Base-by-base conservation (phyloP, 2,113 vertebrate genomes). In the Leptodactylus fuscus region DNA sequence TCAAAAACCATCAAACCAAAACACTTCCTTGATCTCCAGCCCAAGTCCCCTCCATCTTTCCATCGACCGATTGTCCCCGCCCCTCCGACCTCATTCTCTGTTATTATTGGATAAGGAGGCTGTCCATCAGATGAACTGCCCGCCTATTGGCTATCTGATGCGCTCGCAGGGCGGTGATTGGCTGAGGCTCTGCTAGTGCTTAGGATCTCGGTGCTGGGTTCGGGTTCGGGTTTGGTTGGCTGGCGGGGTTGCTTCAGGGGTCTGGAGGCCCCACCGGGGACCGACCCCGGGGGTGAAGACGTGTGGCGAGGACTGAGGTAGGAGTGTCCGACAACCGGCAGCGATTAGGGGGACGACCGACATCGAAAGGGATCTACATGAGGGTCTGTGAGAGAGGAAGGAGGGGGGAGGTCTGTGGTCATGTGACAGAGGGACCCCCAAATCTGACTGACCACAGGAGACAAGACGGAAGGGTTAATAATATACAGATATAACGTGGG, bases 151-250 rank as follows among this genome's bases (percentile, higher is more conserved):
- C 16, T 32, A 5, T 0, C 2, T 0, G 16, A 2, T 15, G 36
- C 11, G 18, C 15, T 11, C n/a, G 7, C 55, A 3, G 55, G 38
- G n/a, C n/a, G 9, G 22, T 12, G 55, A 44, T 38, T 44, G 55
- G 51, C 29, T 18, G 13, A 1, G 5, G 55, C 0, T 13, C n/a
- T 5, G 2, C 18, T 4, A 32, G 22, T 13, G 36, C 12, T 15
- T 20, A 2, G 55, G 7, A 22, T 36, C 34, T 69, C 32, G 34
- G n/a, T 69, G 65, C 18, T 18, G 58, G 34, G 12, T 46, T 62
- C 78, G 55, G 78, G 55, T 62, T 81, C 78, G 55, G 78, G 55
- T 62, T 81, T 29, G 55, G 73, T 76, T 76, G 73, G 7, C 32
- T 46, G 55, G 78, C 34, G 78, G 78, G 78, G 78, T n/a, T 27